Evolutionary conservation across 2,797 vertebrate species (phyloP).

Genomic region (Sebastolobus alascanus): DNA sequence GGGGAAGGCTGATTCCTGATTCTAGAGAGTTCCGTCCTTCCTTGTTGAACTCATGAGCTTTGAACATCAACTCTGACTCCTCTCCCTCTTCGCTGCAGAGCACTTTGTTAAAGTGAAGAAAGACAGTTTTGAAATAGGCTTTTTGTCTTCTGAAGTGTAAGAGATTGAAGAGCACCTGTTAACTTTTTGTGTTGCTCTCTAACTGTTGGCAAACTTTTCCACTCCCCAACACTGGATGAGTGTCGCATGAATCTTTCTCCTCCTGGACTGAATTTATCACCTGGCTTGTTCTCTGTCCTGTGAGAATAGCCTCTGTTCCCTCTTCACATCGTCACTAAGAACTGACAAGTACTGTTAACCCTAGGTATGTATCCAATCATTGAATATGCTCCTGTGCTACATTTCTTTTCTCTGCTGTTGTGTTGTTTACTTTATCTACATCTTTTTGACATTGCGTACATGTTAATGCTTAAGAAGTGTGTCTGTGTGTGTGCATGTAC

Average conservation of each 20-base stretch:
- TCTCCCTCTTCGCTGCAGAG: constrained; percentile 4
- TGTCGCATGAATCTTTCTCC: constrained; percentile 7
- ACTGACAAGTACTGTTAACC: constrained; percentile 47
- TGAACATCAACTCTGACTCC: constrained; percentile 14
- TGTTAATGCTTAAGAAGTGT: neutral
- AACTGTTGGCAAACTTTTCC: constrained; percentile 13
- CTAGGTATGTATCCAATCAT: constrained; percentile 65
- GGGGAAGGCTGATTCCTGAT: neutral
- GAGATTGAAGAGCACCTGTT: neutral
- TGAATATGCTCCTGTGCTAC: neutral
- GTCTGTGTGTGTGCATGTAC: neutral
- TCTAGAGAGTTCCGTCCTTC: constrained; percentile 58
- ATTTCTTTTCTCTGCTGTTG: neutral
- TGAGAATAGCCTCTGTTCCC: constrained; percentile 45
- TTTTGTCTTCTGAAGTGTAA: neutral
- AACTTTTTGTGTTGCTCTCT: constrained; percentile 4
- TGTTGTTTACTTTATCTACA: neutral
- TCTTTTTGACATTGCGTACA: neutral
- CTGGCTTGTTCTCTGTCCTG: constrained; percentile 34
- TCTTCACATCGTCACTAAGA: constrained; percentile 52
- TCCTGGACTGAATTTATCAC: constrained; percentile 58
- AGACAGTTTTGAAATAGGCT: constrained; percentile 2
- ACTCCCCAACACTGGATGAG: constrained; percentile 33
- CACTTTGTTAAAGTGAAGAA: neutral
- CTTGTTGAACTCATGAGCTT: constrained; percentile 3